Percentiles rank a stretch among this genome's conserved stretches.
phyloP scores from a whole-genome alignment of 1,140 invertebrate species.

The Drosophila pruinosa region DNA sequence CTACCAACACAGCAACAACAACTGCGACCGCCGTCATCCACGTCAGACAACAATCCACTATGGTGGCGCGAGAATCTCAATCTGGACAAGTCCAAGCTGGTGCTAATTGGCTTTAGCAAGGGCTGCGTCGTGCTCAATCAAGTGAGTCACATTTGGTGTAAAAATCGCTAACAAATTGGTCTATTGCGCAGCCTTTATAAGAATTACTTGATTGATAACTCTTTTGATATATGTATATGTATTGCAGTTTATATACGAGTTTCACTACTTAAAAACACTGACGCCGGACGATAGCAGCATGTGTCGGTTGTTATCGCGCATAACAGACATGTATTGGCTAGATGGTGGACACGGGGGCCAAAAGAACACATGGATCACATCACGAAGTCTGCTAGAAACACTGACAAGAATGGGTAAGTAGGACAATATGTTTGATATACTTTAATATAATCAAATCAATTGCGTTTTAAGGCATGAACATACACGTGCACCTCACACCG shows the following conservation, averaged over 20 bases:
- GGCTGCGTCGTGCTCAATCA: constrained; percentile 96
- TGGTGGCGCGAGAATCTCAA: constrained; percentile 84
- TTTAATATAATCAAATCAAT: not conserved
- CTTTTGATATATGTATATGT: not conserved
- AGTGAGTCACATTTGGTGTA: constrained; percentile 81
- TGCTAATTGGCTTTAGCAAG: constrained; percentile 94
- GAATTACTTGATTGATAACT: not conserved
- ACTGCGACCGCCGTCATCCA: constrained; percentile 20
- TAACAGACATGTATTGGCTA: constrained; percentile 92
- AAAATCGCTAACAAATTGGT: constrained; percentile 62
- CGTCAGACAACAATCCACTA: constrained; percentile 69
- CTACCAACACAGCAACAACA: constrained; percentile 37
- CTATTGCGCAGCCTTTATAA: not conserved
- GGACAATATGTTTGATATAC: not conserved
- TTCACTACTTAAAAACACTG: constrained; percentile 88
- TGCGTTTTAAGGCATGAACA: constrained; percentile 83
- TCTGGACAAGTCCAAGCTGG: constrained; percentile 84
- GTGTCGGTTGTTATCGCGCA: constrained; percentile 85
- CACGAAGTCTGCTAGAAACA: constrained; percentile 87
- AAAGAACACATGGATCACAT: constrained; percentile 93
- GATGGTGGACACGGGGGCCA: constrained; percentile 93
- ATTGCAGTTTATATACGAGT: constrained; percentile 89
- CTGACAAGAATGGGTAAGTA: constrained; percentile 86
- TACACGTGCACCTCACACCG: constrained; percentile 91
- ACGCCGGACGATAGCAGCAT: constrained; percentile 86